phyloP scores from a whole-genome alignment of 2,797 vertebrate species.

The Hylomyscus alleni region DNA sequence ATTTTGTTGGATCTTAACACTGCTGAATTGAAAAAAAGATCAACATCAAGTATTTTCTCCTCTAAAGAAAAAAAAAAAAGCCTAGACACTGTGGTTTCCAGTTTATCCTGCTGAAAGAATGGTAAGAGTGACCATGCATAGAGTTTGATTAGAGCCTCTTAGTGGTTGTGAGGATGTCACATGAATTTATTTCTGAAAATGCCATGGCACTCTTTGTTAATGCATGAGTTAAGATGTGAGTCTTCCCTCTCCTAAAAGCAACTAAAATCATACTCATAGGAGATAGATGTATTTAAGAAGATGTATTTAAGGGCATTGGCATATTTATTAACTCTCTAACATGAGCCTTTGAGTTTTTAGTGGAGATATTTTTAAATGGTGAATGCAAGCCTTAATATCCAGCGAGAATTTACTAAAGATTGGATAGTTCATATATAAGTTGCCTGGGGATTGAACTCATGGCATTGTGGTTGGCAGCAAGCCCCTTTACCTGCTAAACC shows the following conservation, averaged over 20 bases:
- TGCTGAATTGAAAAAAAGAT: constrained; percentile 9
- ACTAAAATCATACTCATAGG: constrained; percentile 25
- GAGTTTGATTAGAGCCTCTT: constrained; percentile 7
- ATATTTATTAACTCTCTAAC: constrained; percentile 33
- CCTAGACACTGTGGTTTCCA: background rate
- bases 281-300: constrained; percentile 27
- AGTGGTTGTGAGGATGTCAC: constrained; percentile 13
- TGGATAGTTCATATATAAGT: constrained; percentile 6
- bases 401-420: constrained; percentile 47
- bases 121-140: background rate
- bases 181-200: constrained; percentile 61
- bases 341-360: constrained; percentile 74
- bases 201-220: background rate
- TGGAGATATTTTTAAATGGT: constrained; percentile 70
- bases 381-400: constrained; percentile 64
- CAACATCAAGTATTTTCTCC: constrained; percentile 24
- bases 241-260: background rate
- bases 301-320: constrained; percentile 39
- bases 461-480: background rate
- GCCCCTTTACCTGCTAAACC: background rate
- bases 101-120: background rate
- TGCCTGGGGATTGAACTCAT: background rate
- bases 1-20: constrained; percentile 31
- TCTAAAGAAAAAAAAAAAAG: background rate
- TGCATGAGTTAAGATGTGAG: constrained; percentile 24